Evolutionary conservation across 2,888 invertebrate genomes (phyloP), one percentile per base, ranked within the genome.

Genomic region (Piscicola geometra): DNA sequence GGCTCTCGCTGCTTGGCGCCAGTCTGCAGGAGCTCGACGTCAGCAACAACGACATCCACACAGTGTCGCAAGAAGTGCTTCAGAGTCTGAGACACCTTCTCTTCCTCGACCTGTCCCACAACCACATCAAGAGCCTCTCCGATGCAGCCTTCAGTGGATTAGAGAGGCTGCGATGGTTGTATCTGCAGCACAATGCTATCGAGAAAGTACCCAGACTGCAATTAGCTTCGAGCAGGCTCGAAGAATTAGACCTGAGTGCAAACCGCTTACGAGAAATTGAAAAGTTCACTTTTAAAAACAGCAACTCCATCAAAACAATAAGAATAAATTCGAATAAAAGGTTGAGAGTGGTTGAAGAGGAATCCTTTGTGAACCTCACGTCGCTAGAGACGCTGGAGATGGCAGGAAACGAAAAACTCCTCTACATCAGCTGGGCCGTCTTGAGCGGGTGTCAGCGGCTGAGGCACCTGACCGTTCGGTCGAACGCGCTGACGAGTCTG

Each of bases 1-100:
- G 80, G 80, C 77, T 78, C n/a, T 33, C 67, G 15, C 75, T 71
- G 12, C 50, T 79, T 5, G 30, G 35, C 1, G 52, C 71, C 28
- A 66, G n/a, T 28, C 71, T 80, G 21, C 67, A 64, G 30, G 30
- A n/a, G 18, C 35, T 73, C 12, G 64, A 73, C 33, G 76, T 80
- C n/a, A 35, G 71, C 60, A 60, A 76, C 47, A 80, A 80, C 69
- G 78, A 78, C 66, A 77, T 80, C 25, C 78, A 80, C 78, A 74
- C 67, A 1, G 47, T 80, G 1, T 60, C 76, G 1, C 66, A 76
- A 32, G 71, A 71, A 21, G 76, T 70, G 47, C 76, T 79, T 33
- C 56, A 50, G 32, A 70, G 50, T 30, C 69, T 79, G n/a, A 32
- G 64, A 3, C 30, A 66, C 5, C 64, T 79, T 25, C n/a, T 30